Evolutionary conservation across 2,113 vertebrate species (phyloP).

Genomic region (Cavia aperea): DNA sequence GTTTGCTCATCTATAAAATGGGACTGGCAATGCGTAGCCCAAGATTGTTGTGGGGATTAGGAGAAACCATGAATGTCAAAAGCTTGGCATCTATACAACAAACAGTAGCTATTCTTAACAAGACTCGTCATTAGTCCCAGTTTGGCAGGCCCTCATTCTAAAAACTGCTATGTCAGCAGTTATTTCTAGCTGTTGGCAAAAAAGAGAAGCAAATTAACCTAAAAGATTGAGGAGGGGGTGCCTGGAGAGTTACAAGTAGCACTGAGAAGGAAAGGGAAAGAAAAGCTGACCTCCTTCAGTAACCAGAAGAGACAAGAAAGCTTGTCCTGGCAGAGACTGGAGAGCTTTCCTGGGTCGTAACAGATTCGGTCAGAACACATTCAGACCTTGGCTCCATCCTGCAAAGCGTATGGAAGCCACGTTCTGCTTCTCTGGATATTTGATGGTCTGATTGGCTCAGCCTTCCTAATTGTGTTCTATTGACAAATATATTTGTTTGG

Average conservation of each 20-base stretch:
- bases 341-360: background rate
- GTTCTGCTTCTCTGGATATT: constrained; percentile 19
- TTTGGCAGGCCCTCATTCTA: background rate
- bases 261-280: background rate
- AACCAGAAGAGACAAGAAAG: background rate
- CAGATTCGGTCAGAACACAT: background rate
- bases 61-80: background rate
- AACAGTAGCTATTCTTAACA: constrained; percentile 10
- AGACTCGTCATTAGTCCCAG: background rate
- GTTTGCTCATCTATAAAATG: constrained; percentile 7
- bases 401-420: background rate
- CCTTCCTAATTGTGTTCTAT: constrained; percentile 64
- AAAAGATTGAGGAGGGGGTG: background rate
- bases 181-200: constrained; percentile 12
- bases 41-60: background rate
- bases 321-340: background rate
- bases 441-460: constrained; percentile 57
- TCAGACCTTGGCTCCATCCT: constrained; percentile 24
- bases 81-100: background rate
- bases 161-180: background rate
- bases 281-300: background rate
- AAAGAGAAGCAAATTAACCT: background rate
- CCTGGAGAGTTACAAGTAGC: background rate
- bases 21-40: background rate
- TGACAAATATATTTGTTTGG: constrained; percentile 71